phyloP scores from a whole-genome alignment of 2,888 invertebrate species.

The Drosophila subquinaria region DNA sequence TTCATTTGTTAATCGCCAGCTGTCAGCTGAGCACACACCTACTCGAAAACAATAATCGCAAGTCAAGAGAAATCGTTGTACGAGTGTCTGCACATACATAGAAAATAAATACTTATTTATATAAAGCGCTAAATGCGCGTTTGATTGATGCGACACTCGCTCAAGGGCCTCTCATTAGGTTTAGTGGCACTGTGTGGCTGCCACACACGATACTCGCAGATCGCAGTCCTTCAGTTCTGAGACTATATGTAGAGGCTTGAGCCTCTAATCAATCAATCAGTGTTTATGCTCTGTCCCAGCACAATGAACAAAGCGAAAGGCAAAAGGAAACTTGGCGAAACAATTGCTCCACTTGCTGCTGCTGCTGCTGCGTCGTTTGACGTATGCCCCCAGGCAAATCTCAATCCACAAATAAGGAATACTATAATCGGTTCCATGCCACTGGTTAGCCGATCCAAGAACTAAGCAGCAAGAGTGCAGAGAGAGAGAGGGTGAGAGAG shows the following conservation, averaged over 20 bases:
- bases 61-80: conserved; percentile 70
- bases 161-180: conserved; percentile 78
- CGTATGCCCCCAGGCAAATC: conserved; percentile 74
- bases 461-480: conserved; percentile 23
- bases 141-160: conserved; percentile 80
- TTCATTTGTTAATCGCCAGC: conserved; percentile 77
- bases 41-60: conserved; percentile 75
- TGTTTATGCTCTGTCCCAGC: conserved; percentile 63
- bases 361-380: conserved; percentile 60
- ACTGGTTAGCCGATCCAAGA: conserved; percentile 55
- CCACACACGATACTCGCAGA: conserved; percentile 33
- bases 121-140: conserved; percentile 74
- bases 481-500: conserved; percentile 15
- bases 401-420: conserved; percentile 74
- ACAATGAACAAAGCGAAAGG: conserved; percentile 58
- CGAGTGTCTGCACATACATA: conserved; percentile 6
- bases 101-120: conserved; percentile 53
- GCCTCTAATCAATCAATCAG: conserved; percentile 83
- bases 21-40: conserved; percentile 56
- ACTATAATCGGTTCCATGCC: conserved; percentile 83
- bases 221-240: conserved; percentile 4
- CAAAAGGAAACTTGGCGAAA: conserved; percentile 68
- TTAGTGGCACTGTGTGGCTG: conserved; percentile 57
- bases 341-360: conserved; percentile 62
- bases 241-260: conserved; percentile 28